Percentiles rank a stretch among this genome's conserved stretches.
phyloP scores from a whole-genome alignment of 1,140 invertebrate species.

The Camponotus pennsylvanicus region DNA sequence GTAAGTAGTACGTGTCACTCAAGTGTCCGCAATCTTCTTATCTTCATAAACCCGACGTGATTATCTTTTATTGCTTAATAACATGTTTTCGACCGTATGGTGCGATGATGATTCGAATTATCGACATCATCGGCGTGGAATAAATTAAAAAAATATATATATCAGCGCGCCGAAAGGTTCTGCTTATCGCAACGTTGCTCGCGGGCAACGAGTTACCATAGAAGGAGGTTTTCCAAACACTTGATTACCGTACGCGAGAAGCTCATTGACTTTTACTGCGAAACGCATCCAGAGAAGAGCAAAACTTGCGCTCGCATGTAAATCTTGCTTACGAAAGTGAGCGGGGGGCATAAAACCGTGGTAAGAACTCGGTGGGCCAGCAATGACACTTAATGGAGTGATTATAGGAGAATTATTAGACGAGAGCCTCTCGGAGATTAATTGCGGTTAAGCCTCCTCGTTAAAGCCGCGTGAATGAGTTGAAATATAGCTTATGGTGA shows the following conservation, averaged over 20 bases:
- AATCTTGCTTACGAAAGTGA: constrained; percentile 74
- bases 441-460: constrained; percentile 74
- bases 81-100: background rate
- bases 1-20: background rate
- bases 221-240: constrained; percentile 40
- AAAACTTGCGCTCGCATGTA: constrained; percentile 78
- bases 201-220: constrained; percentile 24
- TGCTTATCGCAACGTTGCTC: constrained; percentile 15
- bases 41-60: background rate
- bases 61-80: constrained; percentile 18
- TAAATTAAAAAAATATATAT: constrained; percentile 19
- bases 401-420: constrained; percentile 76
- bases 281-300: constrained; percentile 32
- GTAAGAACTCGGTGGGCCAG: constrained; percentile 66
- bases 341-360: constrained; percentile 59
- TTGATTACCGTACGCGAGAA: constrained; percentile 49
- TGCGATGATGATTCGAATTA: constrained; percentile 27
- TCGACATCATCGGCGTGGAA: constrained; percentile 5
- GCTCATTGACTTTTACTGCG: constrained; percentile 5
- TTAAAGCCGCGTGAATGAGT: constrained; percentile 70
- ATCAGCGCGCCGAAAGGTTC: background rate
- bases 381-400: constrained; percentile 72
- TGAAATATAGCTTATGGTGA: constrained; percentile 73
- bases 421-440: constrained; percentile 68
- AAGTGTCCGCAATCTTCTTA: background rate